Evolutionary conservation across 1,140 invertebrate species (phyloP).

Genomic region (Bactericera cockerelli): DNA sequence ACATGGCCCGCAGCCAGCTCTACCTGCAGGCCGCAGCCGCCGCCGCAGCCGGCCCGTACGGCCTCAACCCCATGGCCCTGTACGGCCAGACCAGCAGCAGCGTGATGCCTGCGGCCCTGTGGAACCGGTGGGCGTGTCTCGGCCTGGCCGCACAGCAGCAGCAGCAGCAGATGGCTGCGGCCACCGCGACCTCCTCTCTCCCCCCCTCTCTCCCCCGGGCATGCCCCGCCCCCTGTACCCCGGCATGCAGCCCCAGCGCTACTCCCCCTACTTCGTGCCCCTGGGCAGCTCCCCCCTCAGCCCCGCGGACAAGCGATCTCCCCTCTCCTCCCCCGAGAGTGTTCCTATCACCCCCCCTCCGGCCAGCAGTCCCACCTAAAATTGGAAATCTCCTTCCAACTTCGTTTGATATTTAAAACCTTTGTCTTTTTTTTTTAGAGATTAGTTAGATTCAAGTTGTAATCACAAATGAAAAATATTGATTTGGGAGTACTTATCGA

Average conservation of each 20-base stretch:
- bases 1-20: conserved; percentile 35
- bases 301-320: conserved; percentile 6
- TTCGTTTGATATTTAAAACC: too few species aligned
- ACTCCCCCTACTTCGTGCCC: conserved; percentile 5
- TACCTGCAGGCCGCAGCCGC: conserved; percentile 24
- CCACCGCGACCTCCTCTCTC: conserved; percentile 12
- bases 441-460: too few species aligned
- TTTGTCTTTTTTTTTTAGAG: too few species aligned
- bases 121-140: conserved; percentile 19
- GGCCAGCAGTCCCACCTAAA: conserved; percentile 7
- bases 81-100: conserved; percentile 13
- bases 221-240: not conserved
- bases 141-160: conserved; percentile 11
- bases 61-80: conserved; percentile 14
- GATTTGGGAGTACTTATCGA: too few species aligned
- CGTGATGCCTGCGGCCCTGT: not conserved
- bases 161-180: conserved; percentile 18
- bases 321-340: conserved; percentile 10
- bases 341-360: not conserved
- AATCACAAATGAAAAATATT: too few species aligned
- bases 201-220: conserved; percentile 15
- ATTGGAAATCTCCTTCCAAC: not conserved
- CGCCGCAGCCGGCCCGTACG: conserved; percentile 25
- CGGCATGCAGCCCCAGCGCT: conserved; percentile 10
- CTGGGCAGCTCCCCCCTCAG: not conserved